Percentiles rank a stretch among this genome's conserved stretches.
Conservation (phyloP, 2,113 vertebrate genomes). For the Sorex fumeus region DNA sequence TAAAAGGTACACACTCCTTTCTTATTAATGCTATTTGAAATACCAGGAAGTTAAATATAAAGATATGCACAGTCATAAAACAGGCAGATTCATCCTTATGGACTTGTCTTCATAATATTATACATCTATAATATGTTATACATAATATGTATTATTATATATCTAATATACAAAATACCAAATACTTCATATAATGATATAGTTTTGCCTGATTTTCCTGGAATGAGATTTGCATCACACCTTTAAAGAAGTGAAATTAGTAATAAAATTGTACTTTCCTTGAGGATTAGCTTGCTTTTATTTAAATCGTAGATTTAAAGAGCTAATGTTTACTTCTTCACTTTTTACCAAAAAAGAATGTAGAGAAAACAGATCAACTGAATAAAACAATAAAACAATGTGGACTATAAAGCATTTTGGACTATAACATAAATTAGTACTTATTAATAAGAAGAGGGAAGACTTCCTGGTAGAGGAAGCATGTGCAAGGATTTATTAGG, state of each 20-base stretch:
- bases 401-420: too few species aligned
- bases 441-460: too few species aligned
- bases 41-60: constrained; percentile 23
- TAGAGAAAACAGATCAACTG: too few species aligned
- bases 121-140: background rate
- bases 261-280: background rate
- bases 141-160: too few species aligned
- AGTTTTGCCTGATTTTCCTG: background rate
- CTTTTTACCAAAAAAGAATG: too few species aligned
- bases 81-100: constrained; percentile 4
- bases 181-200: background rate
- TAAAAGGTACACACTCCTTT: background rate
- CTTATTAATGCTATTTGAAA: constrained; percentile 25
- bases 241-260: background rate
- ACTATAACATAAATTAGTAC: too few species aligned
- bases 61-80: background rate
- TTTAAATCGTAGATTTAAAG: constrained; percentile 39
- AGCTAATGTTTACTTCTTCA: too few species aligned
- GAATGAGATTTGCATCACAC: background rate
- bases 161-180: too few species aligned
- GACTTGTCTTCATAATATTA: background rate
- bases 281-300: constrained; percentile 37
- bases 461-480: too few species aligned
- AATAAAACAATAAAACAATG: too few species aligned
- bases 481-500: too few species aligned